Evolutionary conservation across 2,888 invertebrate genomes (phyloP).

Genomic region (Dynastes hyllus): DNA sequence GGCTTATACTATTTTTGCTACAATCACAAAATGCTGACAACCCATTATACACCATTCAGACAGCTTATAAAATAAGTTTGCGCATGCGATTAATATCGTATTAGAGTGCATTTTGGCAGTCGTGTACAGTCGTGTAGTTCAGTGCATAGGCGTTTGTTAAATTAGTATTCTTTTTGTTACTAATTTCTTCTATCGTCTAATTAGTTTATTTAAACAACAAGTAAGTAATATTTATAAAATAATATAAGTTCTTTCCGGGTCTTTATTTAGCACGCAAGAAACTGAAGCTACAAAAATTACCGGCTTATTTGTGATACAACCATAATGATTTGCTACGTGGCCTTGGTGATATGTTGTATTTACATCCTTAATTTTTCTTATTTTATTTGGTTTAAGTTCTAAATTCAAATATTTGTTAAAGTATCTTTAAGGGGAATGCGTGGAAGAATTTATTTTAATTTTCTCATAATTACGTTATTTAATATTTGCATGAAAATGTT

Average conservation of each 20-base stretch:
- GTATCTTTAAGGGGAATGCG: neutral
- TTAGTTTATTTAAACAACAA: slow-evolving; percentile 11
- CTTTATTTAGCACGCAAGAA: neutral
- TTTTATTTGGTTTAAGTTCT: neutral
- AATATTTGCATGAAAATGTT: neutral
- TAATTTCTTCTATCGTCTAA: neutral
- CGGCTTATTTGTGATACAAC: slow-evolving; percentile 52
- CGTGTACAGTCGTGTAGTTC: neutral
- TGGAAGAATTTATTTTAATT: neutral
- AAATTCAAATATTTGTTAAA: slow-evolving; percentile 6
- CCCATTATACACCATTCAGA: neutral
- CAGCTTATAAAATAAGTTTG: slow-evolving; percentile 5
- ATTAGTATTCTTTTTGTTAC: slow-evolving; percentile 1
- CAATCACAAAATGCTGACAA: neutral
- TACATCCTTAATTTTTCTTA: slow-evolving; percentile 39
- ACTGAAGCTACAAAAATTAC: slow-evolving; percentile 14
- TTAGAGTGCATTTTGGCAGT: slow-evolving; percentile 34
- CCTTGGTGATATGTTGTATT: slow-evolving; percentile 56
- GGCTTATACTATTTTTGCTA: too few relatives aligned
- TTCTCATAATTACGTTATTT: neutral
- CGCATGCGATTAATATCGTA: slow-evolving; percentile 30
- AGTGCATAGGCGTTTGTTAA: neutral
- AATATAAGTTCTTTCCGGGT: neutral
- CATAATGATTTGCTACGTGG: slow-evolving; percentile 60
- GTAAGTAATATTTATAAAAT: slow-evolving; percentile 23